Percentiles rank a stretch among this genome's conserved stretches.
These are phyloP conservation scores for Halichoerus grypus DNA, from an alignment of 2,113 vertebrate genomes.

Conservation along the genomic window DNA sequence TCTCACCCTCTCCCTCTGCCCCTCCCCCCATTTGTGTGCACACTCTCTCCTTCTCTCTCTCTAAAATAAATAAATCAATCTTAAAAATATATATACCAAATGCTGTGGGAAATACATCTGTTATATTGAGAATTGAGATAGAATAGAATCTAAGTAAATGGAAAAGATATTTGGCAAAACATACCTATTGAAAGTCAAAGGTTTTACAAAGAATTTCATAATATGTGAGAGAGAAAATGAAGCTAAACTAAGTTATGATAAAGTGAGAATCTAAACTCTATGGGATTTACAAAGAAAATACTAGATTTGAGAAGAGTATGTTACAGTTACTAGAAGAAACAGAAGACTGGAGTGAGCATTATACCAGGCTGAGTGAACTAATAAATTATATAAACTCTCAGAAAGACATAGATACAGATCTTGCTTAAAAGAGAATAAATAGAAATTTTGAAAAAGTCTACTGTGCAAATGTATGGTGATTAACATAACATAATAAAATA, in stretches of 20 bases:
- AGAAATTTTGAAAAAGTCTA: not conserved
- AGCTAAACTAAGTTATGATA: not conserved
- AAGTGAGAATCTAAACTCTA: not conserved
- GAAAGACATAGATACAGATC: not conserved
- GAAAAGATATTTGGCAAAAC: not conserved
- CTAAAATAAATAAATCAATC: not conserved
- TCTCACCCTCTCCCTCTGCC: not conserved
- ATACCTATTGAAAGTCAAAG: not conserved
- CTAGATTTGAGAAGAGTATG: not conserved
- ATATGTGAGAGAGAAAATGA: constrained; percentile 38
- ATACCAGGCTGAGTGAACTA: not conserved
- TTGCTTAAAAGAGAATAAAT: constrained; percentile 6
- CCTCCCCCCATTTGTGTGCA: not conserved
- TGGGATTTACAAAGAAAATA: constrained; percentile 13
- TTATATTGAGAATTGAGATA: not conserved
- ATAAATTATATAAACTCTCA: not conserved
- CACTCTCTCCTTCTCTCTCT: not conserved
- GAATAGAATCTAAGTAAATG: not conserved
- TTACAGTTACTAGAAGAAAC: not conserved
- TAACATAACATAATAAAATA: no score
- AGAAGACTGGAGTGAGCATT: not conserved
- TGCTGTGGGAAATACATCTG: not conserved
- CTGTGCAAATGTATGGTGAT: not conserved
- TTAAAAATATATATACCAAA: not conserved
- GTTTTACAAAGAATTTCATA: constrained; percentile 24